phyloP scores from a whole-genome alignment of 2,888 invertebrate genomes.

The Torymus texanus region DNA sequence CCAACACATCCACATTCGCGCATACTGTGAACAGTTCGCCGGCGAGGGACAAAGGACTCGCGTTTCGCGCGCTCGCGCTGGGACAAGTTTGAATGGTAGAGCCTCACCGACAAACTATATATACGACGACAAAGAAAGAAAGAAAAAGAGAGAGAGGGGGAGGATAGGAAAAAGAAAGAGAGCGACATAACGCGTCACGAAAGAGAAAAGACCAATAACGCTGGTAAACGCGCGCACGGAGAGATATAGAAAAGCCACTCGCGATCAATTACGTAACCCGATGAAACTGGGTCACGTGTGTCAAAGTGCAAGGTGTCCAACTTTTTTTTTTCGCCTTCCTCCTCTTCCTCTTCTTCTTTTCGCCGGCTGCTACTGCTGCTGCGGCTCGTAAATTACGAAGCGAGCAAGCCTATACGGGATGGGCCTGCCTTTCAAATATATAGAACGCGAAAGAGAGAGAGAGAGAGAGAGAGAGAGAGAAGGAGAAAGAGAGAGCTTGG shows the following conservation, averaged over 20 bases:
- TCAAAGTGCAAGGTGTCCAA: constrained; percentile 69
- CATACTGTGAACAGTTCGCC: background rate
- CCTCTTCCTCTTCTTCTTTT: background rate
- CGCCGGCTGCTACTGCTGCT: background rate
- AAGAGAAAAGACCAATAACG: constrained; percentile 21
- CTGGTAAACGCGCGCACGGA: constrained; percentile 9
- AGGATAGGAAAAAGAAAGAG: background rate
- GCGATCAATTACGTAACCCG: constrained; percentile 72
- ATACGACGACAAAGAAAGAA: background rate
- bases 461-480: too few species aligned
- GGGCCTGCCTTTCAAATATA: constrained; percentile 18
- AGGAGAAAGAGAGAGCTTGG: constrained; percentile 12
- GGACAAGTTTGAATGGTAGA: constrained; percentile 3
- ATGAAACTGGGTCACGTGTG: constrained; percentile 74
- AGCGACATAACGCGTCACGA: background rate
- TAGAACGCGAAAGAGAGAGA: background rate
- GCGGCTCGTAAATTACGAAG: background rate
- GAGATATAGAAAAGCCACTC: constrained; percentile 37
- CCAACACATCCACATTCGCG: background rate
- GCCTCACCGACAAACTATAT: too few species aligned
- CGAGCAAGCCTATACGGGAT: too few species aligned
- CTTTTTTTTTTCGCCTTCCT: constrained; percentile 62
- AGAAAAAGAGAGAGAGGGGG: too few species aligned
- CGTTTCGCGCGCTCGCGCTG: too few species aligned
- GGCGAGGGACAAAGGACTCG: constrained; percentile 6